Evolutionary conservation across 2,888 invertebrate species (phyloP).

Genomic region (Apodemia mormo): DNA sequence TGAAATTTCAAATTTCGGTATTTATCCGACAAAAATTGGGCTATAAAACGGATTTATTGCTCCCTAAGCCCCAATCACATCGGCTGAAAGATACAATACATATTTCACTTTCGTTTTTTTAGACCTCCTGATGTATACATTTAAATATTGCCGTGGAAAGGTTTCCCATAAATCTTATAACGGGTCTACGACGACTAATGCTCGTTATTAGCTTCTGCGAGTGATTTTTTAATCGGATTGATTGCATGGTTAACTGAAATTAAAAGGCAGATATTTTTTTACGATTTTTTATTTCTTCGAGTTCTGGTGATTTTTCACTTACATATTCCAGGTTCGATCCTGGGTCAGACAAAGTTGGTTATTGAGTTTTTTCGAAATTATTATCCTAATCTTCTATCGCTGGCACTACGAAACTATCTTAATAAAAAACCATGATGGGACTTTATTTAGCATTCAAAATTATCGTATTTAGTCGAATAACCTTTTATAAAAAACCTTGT

Average conservation of each 20-base stretch:
- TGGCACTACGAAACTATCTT: too few species aligned
- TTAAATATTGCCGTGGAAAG: slow-evolving; percentile 51
- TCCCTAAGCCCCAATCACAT: slow-evolving; percentile 75
- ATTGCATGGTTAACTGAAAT: slow-evolving; percentile 30
- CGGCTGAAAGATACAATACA: slow-evolving; percentile 63
- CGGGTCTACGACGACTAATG: slow-evolving; percentile 52
- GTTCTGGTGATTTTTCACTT: too few species aligned
- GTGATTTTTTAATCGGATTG: slow-evolving; percentile 42
- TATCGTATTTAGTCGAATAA: too few species aligned
- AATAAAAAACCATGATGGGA: too few species aligned
- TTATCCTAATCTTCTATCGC: too few species aligned
- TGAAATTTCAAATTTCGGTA: slow-evolving; percentile 72
- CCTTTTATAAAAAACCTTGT: too few species aligned
- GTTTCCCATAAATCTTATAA: slow-evolving; percentile 60
- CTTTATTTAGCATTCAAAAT: too few species aligned
- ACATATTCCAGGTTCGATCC: too few species aligned
- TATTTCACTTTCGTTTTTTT: slow-evolving; percentile 55
- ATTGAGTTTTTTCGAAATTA: too few species aligned
- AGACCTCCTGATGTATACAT: slow-evolving; percentile 35
- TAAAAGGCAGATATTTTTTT: background rate
- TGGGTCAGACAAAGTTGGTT: too few species aligned
- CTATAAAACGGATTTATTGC: slow-evolving; percentile 72
- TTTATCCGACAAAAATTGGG: slow-evolving; percentile 74
- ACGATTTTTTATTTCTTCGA: too few species aligned
- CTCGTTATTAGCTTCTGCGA: slow-evolving; percentile 46